Base-by-base conservation (phyloP, 2,113 vertebrate genomes). In the Promerops cafer region DNA sequence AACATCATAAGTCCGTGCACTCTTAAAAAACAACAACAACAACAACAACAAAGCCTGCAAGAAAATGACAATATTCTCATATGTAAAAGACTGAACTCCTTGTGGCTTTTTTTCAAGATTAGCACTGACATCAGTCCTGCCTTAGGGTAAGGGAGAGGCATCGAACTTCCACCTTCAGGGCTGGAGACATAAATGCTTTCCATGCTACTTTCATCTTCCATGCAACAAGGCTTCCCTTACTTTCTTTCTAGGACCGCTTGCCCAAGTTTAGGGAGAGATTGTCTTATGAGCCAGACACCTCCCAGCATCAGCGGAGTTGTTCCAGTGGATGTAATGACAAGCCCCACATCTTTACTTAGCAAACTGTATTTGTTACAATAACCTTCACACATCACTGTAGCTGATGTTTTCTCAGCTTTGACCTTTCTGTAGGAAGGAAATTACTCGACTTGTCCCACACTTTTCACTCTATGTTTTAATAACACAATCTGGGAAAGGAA, bases 101-200 rank as follows among this genome's bases (percentile, higher is more conserved):
- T 0, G 0, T 76, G 53, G 16, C 6, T 4, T 39, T 9, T 52
- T 68, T 69, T 21, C 18, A 37, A 16, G 49, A 50, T 21, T 30
- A 26, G 15, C 21, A 33, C 15, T 35, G 33, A 26, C 15, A 37
- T 40, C 7, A 53, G 7, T 64, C 10, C 31, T 44, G 27, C 23
- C 56, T n/a, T 64, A 39, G 17, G 21, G 10, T n/a, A 30, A 74
- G 35, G 30, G 37, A 78, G 33, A 42, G 13, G 28, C 64, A 33
- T 42, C 49, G 20, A 8, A 10, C n/a, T 76, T 79, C 44, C 7
- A 20, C 30, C 17, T 82, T 40, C 1, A 11, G 65, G 16, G 16
- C 71, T 83, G 35, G 11, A 71, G n/a, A 44, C 3, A 4, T 37
- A 20, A 10, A 1, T 44, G 35, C 14, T 60, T 89, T 66, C 33